Base-by-base conservation (phyloP, 2,113 vertebrate species). In the Oenanthe oenanthe region DNA sequence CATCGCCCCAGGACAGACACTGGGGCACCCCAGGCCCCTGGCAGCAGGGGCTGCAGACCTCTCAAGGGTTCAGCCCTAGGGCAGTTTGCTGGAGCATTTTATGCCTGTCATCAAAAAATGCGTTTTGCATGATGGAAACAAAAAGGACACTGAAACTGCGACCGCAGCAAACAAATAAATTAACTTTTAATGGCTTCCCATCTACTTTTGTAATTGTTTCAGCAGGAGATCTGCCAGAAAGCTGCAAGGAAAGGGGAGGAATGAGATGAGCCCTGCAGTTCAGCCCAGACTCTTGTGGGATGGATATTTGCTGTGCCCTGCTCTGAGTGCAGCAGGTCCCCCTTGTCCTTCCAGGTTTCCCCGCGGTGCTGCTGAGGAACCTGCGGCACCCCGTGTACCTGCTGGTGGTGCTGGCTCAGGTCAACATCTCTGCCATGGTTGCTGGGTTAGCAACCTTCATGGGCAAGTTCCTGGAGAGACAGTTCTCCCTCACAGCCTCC, bases 391-490 rank as follows among this genome's bases (percentile, higher is more conserved):
- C 99, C 1, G 93, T 99, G 83, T 99, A 97, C 94, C 97, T 99
- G 80, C 96, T 99, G 95, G 98, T 99, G 95, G 98, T 99, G 57
- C 93, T 99, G 97, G 98, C 98, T 1, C 99, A 99, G 96, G 98
- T 99, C 42, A 98, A 98, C 93, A 75, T 98, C 79, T 98, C 98
- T 0, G 98, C 98, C 63, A 98, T 99, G 98, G 97, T 98, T 4
- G 98, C 99, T 0, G 99, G 99, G 5, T 94, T 99, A 20, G 98
- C 98, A 28, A 99, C 98, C 0, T 99, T 99, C 94, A 98, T 99
- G 98, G 96, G 98, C 40, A 99, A 99, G 96, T 99, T 99, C 96
- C 98, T 99, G 31, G 99, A 99, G 97, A 98, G 96, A 8, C 99
- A 99, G 84, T 99, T 99, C 95, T 98, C 94, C 29, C 80, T 98